These are phyloP conservation scores for Carassius auratus DNA, from an alignment of 2,113 vertebrate genomes.

Conservation along the genomic window DNA sequence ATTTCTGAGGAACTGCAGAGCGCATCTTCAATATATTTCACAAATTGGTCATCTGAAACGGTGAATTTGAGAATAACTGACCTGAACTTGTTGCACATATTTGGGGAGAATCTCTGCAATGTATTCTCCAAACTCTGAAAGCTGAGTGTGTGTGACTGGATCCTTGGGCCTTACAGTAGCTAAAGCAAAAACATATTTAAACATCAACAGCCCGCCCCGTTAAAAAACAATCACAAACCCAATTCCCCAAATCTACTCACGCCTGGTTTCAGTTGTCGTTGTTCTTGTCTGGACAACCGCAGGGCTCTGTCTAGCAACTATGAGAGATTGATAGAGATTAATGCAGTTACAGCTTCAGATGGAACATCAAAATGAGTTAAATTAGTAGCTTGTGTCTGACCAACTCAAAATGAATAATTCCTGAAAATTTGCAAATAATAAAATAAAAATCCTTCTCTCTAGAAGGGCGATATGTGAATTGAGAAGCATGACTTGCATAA, in stretches of 20 bases:
- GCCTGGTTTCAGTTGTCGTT: slow-evolving; percentile 64
- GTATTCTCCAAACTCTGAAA: slow-evolving; percentile 91
- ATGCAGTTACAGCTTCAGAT: not conserved
- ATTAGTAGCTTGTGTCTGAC: not conserved
- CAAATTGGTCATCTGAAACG: not conserved
- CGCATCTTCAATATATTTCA: not conserved
- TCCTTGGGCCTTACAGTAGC: slow-evolving; percentile 86
- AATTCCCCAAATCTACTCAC: slow-evolving; percentile 82
- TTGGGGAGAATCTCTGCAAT: slow-evolving; percentile 95
- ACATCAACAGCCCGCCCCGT: too few relatives aligned
- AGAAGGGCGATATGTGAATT: too few relatives aligned
- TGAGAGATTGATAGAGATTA: not conserved
- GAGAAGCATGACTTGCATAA: not conserved
- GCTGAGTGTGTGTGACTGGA: slow-evolving; percentile 82
- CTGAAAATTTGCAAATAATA: not conserved
- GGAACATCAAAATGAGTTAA: not conserved
- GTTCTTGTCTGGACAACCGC: slow-evolving; percentile 66
- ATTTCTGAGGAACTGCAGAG: not conserved
- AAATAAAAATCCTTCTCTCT: not conserved
- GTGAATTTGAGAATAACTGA: slow-evolving; percentile 60
- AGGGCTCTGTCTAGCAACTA: slow-evolving; percentile 66
- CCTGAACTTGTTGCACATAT: slow-evolving; percentile 94
- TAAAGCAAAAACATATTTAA: slow-evolving; percentile 57
- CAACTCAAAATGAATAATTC: not conserved
- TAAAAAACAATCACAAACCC: not conserved